phyloP scores from a whole-genome alignment of 2,888 invertebrate species.

The Phalera bucephala region DNA sequence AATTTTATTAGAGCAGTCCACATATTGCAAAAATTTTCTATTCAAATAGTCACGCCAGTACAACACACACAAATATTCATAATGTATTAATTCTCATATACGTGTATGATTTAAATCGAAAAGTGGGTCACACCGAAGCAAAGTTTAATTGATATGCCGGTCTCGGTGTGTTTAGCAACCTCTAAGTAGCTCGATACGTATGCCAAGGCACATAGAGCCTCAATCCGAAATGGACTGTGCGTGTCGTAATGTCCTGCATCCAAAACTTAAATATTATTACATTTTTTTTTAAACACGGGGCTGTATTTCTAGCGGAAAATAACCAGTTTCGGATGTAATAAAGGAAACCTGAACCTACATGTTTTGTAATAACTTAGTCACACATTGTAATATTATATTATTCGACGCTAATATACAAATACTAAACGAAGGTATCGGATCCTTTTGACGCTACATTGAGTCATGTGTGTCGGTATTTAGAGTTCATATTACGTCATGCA shows the following conservation, averaged over 20 bases:
- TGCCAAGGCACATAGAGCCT: conserved; percentile 40
- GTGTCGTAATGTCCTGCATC: conserved; percentile 38
- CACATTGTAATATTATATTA: background rate
- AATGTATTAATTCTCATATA: no score
- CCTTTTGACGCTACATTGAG: conserved; percentile 25
- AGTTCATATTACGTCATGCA: conserved; percentile 36
- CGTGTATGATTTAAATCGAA: conserved; percentile 44
- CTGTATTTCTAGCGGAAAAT: background rate
- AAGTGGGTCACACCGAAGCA: conserved; percentile 54
- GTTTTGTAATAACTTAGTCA: background rate
- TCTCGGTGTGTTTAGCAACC: conserved; percentile 55
- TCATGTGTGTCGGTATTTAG: conserved; percentile 29
- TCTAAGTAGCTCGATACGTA: conserved; percentile 38
- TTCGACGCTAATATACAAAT: background rate
- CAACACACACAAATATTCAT: no score
- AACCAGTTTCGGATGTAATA: background rate
- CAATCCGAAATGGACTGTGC: conserved; percentile 37
- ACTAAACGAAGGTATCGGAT: conserved; percentile 2
- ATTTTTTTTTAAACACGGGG: background rate
- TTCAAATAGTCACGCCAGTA: no score
- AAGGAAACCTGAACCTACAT: background rate
- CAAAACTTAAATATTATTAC: conserved; percentile 6
- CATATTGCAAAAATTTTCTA: no score
- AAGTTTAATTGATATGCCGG: conserved; percentile 65
- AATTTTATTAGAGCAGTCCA: no score